Evolutionary conservation across 2,888 invertebrate species (phyloP).

Genomic region (Blera fallax): DNA sequence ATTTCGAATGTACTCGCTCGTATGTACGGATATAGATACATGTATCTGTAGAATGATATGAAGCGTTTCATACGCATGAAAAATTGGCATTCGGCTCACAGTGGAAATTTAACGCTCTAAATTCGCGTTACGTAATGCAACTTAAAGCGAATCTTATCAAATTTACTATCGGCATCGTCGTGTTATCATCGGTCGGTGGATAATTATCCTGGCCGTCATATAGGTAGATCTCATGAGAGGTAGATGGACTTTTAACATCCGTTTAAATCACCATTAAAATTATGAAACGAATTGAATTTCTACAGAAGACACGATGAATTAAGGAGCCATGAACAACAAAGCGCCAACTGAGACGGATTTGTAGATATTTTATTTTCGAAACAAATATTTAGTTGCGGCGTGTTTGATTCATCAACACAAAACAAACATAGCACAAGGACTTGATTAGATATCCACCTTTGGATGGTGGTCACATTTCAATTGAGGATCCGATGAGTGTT

Average conservation of each 20-base stretch:
- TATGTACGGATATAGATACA: not conserved
- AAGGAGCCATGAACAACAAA: constrained; percentile 27
- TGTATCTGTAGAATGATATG: not conserved
- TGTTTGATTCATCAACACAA: too few species aligned
- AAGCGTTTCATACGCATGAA: constrained; percentile 42
- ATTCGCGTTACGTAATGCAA: constrained; percentile 82
- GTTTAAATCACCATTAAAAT: constrained; percentile 57
- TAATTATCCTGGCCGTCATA: constrained; percentile 54
- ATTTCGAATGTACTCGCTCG: not conserved
- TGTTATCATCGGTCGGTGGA: constrained; percentile 62
- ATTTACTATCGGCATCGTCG: constrained; percentile 74
- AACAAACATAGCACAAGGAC: too few species aligned
- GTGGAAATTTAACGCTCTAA: constrained; percentile 77
- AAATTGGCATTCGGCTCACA: constrained; percentile 55
- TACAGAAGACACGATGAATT: constrained; percentile 47
- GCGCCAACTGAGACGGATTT: constrained; percentile 28
- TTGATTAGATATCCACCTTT: too few species aligned
- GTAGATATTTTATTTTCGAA: not conserved
- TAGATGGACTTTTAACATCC: constrained; percentile 59
- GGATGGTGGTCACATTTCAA: too few species aligned
- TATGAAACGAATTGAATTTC: constrained; percentile 62
- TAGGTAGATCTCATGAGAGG: constrained; percentile 4
- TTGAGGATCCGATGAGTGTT: too few species aligned
- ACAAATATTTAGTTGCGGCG: too few species aligned
- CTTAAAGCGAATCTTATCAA: constrained; percentile 81